Conservation (phyloP, 2,888 invertebrate species). For the Cerastis rubricosa region DNA sequence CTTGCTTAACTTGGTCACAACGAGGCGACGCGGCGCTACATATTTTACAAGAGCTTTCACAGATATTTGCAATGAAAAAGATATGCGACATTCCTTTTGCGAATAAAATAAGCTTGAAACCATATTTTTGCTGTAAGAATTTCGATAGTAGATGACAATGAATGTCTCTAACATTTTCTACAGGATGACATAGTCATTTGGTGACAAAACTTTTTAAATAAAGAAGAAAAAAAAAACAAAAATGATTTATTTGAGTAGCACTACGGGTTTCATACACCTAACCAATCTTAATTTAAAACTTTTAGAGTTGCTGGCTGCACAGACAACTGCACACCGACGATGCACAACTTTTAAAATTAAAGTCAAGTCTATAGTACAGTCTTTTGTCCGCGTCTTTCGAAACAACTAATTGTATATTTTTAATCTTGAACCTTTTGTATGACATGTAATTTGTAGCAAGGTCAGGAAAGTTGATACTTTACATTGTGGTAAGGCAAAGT, state of each 20-base stretch:
- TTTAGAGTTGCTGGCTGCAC: constrained; percentile 9
- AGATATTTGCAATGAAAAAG: constrained; percentile 12
- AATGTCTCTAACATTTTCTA: not conserved
- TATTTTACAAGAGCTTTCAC: constrained; percentile 41
- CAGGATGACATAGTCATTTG: not conserved
- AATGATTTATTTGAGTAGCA: not conserved
- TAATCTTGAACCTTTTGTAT: constrained; percentile 29
- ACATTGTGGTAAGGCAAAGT: not conserved
- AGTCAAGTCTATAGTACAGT: constrained; percentile 7
- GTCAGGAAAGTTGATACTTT: constrained; percentile 30
- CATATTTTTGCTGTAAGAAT: not conserved
- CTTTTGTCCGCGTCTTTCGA: constrained; percentile 30
- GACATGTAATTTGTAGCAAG: constrained; percentile 33
- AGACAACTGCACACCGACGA: constrained; percentile 17
- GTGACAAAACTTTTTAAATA: not conserved
- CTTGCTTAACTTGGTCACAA: constrained; percentile 28
- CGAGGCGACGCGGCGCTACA: constrained; percentile 5
- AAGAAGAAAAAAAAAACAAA: not conserved
- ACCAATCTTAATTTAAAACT: constrained; percentile 37
- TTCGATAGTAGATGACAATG: not conserved
- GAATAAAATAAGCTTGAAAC: constrained; percentile 7
- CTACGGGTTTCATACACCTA: not conserved
- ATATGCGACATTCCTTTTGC: constrained; percentile 32
- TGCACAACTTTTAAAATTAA: constrained; percentile 39
- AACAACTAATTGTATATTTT: constrained; percentile 31